These are phyloP conservation scores for Balanococcus diminutus DNA, from an alignment of 2,888 invertebrate genomes.

Conservation along the genomic window DNA sequence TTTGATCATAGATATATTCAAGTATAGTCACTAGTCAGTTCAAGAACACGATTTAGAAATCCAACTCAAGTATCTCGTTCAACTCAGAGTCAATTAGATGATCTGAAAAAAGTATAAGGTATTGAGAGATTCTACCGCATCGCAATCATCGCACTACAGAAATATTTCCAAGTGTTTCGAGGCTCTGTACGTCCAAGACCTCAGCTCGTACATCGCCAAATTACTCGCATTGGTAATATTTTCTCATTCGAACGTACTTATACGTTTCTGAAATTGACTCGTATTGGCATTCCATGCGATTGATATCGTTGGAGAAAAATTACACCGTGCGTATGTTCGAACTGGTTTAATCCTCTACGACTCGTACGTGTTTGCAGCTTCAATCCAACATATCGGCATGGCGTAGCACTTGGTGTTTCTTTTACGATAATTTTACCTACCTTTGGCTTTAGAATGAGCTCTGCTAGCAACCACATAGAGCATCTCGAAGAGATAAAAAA, in stretches of 20 bases:
- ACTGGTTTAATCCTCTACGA: background rate
- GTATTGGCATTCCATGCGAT: background rate
- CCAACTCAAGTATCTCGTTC: background rate
- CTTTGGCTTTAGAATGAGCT: background rate
- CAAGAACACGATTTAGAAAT: constrained; percentile 5
- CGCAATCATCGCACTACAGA: background rate
- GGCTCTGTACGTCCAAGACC: background rate
- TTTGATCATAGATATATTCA: background rate
- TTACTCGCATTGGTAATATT: background rate
- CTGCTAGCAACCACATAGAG: background rate
- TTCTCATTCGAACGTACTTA: background rate
- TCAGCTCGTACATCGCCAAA: background rate
- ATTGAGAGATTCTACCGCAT: background rate
- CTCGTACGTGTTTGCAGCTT: background rate
- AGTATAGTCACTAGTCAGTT: background rate
- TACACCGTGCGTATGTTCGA: background rate
- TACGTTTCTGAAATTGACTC: background rate
- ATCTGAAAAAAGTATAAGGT: background rate
- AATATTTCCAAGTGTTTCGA: background rate
- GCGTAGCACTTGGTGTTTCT: background rate
- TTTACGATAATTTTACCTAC: background rate
- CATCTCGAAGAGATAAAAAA: background rate
- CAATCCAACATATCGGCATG: background rate
- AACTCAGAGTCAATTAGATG: background rate
- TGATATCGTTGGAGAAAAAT: background rate